These are phyloP conservation scores for Phymastichus coffea DNA, from an alignment of 1,140 invertebrate species.

Conservation along the genomic window DNA sequence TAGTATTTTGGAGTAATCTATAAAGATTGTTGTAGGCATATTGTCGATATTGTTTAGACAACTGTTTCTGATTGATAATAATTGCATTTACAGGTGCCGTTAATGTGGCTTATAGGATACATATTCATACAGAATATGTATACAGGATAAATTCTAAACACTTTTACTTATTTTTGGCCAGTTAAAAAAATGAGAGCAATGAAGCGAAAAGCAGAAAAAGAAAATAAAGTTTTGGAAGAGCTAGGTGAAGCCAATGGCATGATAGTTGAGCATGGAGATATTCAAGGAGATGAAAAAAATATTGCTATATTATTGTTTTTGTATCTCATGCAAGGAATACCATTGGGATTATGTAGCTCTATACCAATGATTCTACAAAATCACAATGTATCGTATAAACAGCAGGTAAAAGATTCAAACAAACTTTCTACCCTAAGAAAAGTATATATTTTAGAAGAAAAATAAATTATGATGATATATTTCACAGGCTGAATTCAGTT, in stretches of 20 bases:
- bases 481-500: slow-evolving; percentile 93
- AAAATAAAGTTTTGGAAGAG: slow-evolving; percentile 23
- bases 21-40: too few relatives aligned
- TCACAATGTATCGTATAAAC: slow-evolving; percentile 83
- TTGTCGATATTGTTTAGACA: too few relatives aligned
- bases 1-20: too few relatives aligned
- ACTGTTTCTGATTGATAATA: too few relatives aligned
- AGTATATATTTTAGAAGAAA: background rate
- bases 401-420: slow-evolving; percentile 61
- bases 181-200: too few relatives aligned
- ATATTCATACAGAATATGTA: too few relatives aligned
- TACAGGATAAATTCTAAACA: too few relatives aligned
- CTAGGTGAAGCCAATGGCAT: slow-evolving; percentile 20
- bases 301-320: slow-evolving; percentile 87
- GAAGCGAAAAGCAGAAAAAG: slow-evolving; percentile 32
- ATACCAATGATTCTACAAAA: slow-evolving; percentile 96
- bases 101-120: too few relatives aligned
- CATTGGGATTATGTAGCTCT: slow-evolving; percentile 87
- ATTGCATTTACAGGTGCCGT: too few relatives aligned
- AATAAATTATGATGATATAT: background rate
- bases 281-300: slow-evolving; percentile 72
- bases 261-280: slow-evolving; percentile 53
- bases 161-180: too few relatives aligned
- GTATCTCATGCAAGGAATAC: slow-evolving; percentile 95
- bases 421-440: too few relatives aligned